Evolutionary conservation across 2,888 invertebrate species (phyloP), one percentile per base, ranked within the genome.

Genomic region (Panorpa germanica): DNA sequence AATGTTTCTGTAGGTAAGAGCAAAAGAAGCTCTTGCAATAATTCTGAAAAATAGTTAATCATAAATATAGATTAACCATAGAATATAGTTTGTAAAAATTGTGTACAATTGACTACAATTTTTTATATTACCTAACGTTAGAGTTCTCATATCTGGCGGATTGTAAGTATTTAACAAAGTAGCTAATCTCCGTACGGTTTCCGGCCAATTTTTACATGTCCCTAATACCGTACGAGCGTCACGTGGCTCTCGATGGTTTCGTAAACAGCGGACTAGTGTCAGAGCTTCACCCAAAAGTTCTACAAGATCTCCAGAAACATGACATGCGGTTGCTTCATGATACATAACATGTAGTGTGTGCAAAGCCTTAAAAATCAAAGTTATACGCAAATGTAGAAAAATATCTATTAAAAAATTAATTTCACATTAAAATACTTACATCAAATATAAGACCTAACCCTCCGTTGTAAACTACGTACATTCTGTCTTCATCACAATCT

Each of bases 311-410:
- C 70, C 72, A 1, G 74, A 71, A 10, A 82, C 77, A 49, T 82
- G 81, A 45, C 81, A 83, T 1, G 83, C 83, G 6, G 88, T 85
- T 33, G 88, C 88, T 53, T 91, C 90, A 44, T 88, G 85, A 50
- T 88, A 80, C 73, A 91, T 88, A 40, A 83, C 76, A 60, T 90
- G 88, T 35, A 91, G 60, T 38, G 86, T 85, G 55, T 81, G 80
- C 45, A 90, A 67, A 15, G 86, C 83, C 70, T 88, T 61, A 24
- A 63, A 61, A 29, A 58, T 55, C 57, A 59, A 57, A 35, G 55
- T n/a, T n/a, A n/a, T n/a, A n/a, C n/a, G n/a, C n/a, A n/a, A n/a
- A n/a, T 19, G 5, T 20, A 26, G 12, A 8, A 23, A 17, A 21
- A 28, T 10, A 24, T 23, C n/a, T 16, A n/a, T n/a, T n/a, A n/a